Evolutionary conservation across 2,888 invertebrate genomes (phyloP).

Genomic region (Caenorhabditis sp.): DNA sequence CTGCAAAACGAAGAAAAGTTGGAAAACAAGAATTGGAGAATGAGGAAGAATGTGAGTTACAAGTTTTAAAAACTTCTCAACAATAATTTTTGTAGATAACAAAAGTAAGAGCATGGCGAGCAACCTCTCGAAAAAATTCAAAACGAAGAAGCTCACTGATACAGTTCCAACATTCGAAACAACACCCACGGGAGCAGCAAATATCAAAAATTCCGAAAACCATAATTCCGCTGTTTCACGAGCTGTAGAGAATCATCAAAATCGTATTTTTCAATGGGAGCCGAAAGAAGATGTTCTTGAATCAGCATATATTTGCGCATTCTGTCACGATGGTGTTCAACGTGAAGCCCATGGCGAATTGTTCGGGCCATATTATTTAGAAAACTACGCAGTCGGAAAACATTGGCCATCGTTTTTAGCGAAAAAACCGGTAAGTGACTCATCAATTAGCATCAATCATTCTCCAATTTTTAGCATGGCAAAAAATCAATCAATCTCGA

Average conservation of each 20-base stretch:
- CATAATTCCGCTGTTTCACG: conserved; percentile 39
- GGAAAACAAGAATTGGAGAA: conserved; percentile 21
- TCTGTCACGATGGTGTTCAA: conserved; percentile 31
- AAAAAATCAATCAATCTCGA: conserved; percentile 18
- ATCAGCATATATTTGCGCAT: conserved; percentile 31
- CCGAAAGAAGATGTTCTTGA: conserved; percentile 22
- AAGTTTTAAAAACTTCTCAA: background rate
- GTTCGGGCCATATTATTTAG: conserved; percentile 49
- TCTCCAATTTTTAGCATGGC: conserved; percentile 33
- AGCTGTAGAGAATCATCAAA: conserved; percentile 40
- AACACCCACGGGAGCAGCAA: conserved; percentile 14
- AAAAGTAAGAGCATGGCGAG: conserved; percentile 29
- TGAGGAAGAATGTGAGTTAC: conserved; percentile 35
- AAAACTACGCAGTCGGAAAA: conserved; percentile 10
- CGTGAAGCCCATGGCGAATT: conserved; percentile 35
- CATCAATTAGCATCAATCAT: background rate
- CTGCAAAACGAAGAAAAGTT: conserved; percentile 17
- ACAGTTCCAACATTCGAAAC: conserved; percentile 29
- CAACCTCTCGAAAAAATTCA: conserved; percentile 23
- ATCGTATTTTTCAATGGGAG: conserved; percentile 47
- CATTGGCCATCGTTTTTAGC: conserved; percentile 45
- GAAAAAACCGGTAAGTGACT: conserved; percentile 35
- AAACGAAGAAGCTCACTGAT: conserved; percentile 16
- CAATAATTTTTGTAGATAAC: conserved; percentile 19
- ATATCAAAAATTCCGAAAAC: conserved; percentile 39